Conservation (phyloP, 2,113 vertebrate species). For the Peromyscus leucopus region DNA sequence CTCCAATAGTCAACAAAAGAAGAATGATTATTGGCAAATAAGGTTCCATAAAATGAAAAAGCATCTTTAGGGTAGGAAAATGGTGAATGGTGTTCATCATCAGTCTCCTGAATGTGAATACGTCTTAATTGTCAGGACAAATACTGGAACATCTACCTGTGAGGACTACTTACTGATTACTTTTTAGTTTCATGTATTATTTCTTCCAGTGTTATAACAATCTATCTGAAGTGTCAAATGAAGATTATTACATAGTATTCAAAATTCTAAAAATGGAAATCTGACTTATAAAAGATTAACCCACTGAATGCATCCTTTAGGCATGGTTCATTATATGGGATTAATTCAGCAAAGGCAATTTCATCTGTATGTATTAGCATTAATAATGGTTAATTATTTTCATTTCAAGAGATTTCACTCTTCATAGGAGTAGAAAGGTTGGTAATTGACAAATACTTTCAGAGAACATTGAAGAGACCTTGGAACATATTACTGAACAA, state of each 20-base stretch:
- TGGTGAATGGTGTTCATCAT: neutral
- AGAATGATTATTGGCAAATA: neutral
- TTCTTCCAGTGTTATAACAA: neutral
- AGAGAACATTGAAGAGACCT: neutral
- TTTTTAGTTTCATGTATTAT: neutral
- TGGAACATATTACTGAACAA: neutral
- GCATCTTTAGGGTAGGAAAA: neutral
- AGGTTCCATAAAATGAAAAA: neutral
- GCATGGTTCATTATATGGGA: neutral
- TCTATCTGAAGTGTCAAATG: neutral
- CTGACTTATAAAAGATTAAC: neutral
- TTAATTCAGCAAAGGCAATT: neutral
- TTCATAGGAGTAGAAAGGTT: neutral
- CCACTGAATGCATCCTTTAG: neutral
- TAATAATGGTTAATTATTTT: neutral
- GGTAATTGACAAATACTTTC: neutral
- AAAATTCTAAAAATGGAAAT: neutral
- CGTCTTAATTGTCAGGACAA: neutral
- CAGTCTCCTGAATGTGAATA: neutral
- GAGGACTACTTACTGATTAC: neutral
- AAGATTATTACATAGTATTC: neutral
- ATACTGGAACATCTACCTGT: neutral
- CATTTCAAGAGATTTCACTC: rapidly evolving
- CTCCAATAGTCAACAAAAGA: neutral
- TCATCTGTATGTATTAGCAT: neutral